These are phyloP conservation scores for Zhuqinia jingwanae DNA, from an alignment of 2,888 invertebrate species.

Conservation along the genomic window DNA sequence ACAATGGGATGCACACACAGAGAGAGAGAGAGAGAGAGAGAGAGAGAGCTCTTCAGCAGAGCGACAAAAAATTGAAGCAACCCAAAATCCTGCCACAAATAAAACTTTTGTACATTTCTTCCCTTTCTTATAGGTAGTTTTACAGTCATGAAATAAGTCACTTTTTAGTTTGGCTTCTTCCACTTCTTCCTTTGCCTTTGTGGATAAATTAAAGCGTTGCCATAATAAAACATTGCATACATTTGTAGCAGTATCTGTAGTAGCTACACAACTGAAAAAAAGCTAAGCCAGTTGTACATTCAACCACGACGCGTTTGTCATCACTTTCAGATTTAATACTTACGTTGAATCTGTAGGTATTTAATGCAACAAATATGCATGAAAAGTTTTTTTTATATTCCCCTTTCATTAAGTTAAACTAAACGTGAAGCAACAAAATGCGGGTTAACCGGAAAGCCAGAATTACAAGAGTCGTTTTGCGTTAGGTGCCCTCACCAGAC, in stretches of 20 bases:
- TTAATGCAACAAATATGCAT: too few relatives aligned
- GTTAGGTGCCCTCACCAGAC: background rate
- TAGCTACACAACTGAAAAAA: too few relatives aligned
- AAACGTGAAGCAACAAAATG: background rate
- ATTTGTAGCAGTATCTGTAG: constrained; percentile 13
- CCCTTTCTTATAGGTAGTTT: constrained; percentile 7
- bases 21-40: background rate
- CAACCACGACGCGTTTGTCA: too few relatives aligned
- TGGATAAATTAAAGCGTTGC: too few relatives aligned
- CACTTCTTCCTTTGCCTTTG: background rate
- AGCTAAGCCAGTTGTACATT: too few relatives aligned
- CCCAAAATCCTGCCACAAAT: constrained; percentile 18
- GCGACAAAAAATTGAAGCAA: background rate
- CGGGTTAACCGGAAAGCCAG: constrained; percentile 34
- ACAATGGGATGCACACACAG: constrained; percentile 67
- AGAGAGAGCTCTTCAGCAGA: background rate
- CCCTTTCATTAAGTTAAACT: too few relatives aligned
- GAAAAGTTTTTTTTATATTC: too few relatives aligned
- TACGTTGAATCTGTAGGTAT: too few relatives aligned
- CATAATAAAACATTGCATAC: background rate
- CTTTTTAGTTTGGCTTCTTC: background rate
- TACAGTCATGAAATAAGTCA: background rate
- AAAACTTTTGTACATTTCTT: constrained; percentile 17
- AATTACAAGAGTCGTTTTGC: background rate
- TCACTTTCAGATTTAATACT: too few relatives aligned